Percentiles rank a stretch among this genome's conserved stretches.
Evolutionary conservation across 2,888 invertebrate species (phyloP).

Genomic region (Toxonevra muliebris): DNA sequence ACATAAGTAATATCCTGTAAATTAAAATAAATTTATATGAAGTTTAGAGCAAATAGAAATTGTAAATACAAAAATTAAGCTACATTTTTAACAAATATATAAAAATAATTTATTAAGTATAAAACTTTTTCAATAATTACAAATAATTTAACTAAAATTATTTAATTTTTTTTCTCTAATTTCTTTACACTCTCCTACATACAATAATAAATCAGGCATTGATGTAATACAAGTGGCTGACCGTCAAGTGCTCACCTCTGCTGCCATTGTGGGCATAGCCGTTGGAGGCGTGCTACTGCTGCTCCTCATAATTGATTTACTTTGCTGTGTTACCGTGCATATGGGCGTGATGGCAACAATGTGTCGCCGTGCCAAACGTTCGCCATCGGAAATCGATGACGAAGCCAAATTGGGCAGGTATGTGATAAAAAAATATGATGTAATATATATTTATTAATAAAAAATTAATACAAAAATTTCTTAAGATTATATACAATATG

Average conservation of each 20-base stretch:
- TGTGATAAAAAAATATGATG: conserved; percentile 47
- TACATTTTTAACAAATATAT: background rate
- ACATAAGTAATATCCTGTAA: background rate
- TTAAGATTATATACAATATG: conserved; percentile 1
- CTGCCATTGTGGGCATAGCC: conserved; percentile 85
- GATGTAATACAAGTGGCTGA: conserved; percentile 63
- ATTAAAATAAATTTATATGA: too few relatives aligned
- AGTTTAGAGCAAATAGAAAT: background rate
- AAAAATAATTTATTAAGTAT: background rate
- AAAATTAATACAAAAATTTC: background rate
- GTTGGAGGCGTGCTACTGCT: conserved; percentile 82
- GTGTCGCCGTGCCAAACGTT: conserved; percentile 68
- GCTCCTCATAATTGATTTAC: conserved; percentile 84
- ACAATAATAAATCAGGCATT: conserved; percentile 47
- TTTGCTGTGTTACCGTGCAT: conserved; percentile 76
- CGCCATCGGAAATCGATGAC: conserved; percentile 72
- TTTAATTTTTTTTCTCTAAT: conserved; percentile 1
- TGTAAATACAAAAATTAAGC: background rate
- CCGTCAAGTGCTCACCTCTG: conserved; percentile 63
- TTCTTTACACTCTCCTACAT: conserved; percentile 14
- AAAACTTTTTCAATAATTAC: background rate
- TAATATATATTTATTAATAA: background rate
- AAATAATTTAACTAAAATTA: background rate
- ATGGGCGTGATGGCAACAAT: conserved; percentile 76
- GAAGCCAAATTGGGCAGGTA: conserved; percentile 88